phyloP scores from a whole-genome alignment of 2,888 invertebrate species.

The Saturnia pavonia region DNA sequence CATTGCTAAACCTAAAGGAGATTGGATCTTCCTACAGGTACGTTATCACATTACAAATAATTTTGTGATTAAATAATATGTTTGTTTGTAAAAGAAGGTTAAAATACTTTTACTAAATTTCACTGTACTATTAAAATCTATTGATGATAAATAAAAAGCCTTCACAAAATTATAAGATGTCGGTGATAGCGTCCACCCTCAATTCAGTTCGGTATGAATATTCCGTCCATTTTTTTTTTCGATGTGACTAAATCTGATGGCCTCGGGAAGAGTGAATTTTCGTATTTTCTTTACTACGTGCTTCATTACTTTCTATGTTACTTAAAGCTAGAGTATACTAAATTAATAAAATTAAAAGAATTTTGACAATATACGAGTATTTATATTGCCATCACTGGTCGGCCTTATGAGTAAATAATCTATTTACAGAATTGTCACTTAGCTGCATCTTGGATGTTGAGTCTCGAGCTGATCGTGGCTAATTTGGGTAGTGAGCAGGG shows the following conservation, averaged over 20 bases:
- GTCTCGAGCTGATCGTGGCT: conserved; percentile 89
- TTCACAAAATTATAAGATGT: too few relatives aligned
- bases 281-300: too few relatives aligned
- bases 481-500: conserved; percentile 85
- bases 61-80: too few relatives aligned
- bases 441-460: conserved; percentile 96
- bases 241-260: too few relatives aligned
- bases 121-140: neutral
- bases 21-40: conserved; percentile 95
- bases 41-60: conserved; percentile 28
- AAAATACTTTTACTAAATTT: neutral
- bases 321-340: too few relatives aligned
- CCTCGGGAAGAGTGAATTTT: too few relatives aligned
- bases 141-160: too few relatives aligned
- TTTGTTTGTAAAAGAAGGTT: neutral
- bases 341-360: too few relatives aligned
- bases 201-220: neutral
- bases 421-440: conserved; percentile 93
- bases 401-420: neutral
- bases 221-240: too few relatives aligned
- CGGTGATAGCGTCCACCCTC: too few relatives aligned
- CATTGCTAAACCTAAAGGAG: conserved; percentile 86
- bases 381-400: neutral
- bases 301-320: too few relatives aligned
- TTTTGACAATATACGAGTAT: too few relatives aligned